Evolutionary conservation across 2,888 invertebrate genomes (phyloP), one percentile per base, ranked within the genome.

Genomic region (Drosophila anceps): DNA sequence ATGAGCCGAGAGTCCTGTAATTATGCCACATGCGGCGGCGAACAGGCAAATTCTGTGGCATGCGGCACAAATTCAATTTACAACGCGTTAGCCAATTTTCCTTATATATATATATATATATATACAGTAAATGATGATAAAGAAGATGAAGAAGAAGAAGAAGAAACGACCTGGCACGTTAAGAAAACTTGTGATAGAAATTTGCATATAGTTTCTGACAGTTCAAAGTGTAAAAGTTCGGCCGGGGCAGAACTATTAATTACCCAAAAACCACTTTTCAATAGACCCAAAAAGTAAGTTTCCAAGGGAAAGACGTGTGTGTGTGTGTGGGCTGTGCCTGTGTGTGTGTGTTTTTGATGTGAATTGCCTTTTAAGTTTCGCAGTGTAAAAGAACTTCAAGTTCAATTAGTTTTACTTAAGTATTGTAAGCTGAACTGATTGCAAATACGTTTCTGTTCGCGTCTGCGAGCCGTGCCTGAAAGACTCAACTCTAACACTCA

Each of bases 121-220:
- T n/a, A n/a, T n/a, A n/a, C n/a, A n/a, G n/a, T n/a, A n/a, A n/a
- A n/a, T n/a, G n/a, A n/a, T n/a, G 24, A 24, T 0, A 13, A 35
- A 35, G 35, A 4, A 35, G 43, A 1, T 20, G 2, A 27, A n/a
- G 27, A 69, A 86, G 84, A 84, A 82, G 73, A 4, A 4, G 46
- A 9, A 27, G 46, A 15, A 15, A n/a, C 2, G 2, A n/a, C 5
- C 48, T 33, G 44, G 64, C 55, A 29, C 60, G 80, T 58, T 50
- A 88, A 78, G 89, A 68, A 87, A 88, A 88, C 69, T 69, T 41
- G 60, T 72, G 71, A 72, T 69, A 53, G 54, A 73, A 73, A 84
- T 89, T 84, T 84, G 88, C 90, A 89, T 89, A 73, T 68, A 84
- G 85, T 87, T 79, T 68, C 53, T 64, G 82, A 53, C 69, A 84